Evolutionary conservation across 2,113 vertebrate species (phyloP).

Genomic region (Aldabrachelys gigantea): DNA sequence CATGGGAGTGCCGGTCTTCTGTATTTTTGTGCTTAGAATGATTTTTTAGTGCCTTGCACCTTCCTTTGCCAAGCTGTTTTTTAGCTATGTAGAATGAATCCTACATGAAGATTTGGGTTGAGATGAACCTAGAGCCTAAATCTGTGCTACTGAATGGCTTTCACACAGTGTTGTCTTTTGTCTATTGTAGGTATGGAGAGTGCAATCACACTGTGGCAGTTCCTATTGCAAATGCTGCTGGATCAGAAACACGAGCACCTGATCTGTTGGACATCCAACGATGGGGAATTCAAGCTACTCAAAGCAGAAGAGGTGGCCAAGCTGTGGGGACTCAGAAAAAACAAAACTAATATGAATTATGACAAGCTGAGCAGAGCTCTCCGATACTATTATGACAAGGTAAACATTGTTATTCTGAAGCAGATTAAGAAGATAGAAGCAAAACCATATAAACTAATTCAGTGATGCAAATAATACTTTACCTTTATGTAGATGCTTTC

Average conservation of each 20-base stretch:
- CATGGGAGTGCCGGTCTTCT: too few relatives aligned
- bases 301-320: conserved; percentile 98
- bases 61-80: background rate
- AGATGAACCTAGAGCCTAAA: background rate
- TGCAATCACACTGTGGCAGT: conserved; percentile 98
- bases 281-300: conserved; percentile 98
- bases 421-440: conserved; percentile 41
- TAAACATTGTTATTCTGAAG: conserved; percentile 69
- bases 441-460: background rate
- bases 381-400: conserved; percentile 98
- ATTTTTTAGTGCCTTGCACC: background rate
- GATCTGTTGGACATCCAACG: conserved; percentile 96
- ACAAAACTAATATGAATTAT: conserved; percentile 99
- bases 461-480: background rate
- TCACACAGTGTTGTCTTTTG: conserved; percentile 51
- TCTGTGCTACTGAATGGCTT: conserved; percentile 27
- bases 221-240: conserved; percentile 96
- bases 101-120: background rate
- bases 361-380: conserved; percentile 97
- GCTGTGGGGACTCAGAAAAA: conserved; percentile 96
- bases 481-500: conserved; percentile 8
- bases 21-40: background rate
- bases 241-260: conserved; percentile 97
- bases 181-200: conserved; percentile 92
- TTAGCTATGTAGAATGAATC: accelerated